phyloP scores from a whole-genome alignment of 2,113 vertebrate species.

The Lamprotornis superbus region DNA sequence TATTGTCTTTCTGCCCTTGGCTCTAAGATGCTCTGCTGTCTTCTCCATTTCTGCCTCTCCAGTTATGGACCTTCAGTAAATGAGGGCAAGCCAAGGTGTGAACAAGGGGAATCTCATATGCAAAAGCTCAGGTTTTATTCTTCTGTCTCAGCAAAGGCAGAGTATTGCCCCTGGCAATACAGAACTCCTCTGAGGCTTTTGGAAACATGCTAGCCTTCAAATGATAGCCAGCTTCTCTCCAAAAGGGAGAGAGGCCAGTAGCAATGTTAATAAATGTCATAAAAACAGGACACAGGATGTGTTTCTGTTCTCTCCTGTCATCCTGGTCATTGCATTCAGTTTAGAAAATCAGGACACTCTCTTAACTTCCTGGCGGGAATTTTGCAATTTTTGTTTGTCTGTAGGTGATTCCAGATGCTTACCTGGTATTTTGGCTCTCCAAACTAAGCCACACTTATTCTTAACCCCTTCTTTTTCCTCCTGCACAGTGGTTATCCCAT shows the following conservation, averaged over 20 bases:
- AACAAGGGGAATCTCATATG: not conserved
- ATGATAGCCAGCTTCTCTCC: not conserved
- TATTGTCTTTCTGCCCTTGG: not conserved
- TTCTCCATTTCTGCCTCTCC: not conserved
- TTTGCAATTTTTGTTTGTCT: not conserved
- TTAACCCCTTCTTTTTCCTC: not conserved
- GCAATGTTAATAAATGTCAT: conserved; percentile 6
- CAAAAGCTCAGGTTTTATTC: not conserved
- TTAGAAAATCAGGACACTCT: not conserved
- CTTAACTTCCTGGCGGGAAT: not conserved
- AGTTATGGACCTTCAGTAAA: not conserved
- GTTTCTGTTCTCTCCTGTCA: not conserved
- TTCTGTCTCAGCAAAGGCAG: not conserved
- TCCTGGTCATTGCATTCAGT: not conserved
- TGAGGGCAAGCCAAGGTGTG: not conserved
- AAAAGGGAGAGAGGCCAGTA: not conserved
- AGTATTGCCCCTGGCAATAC: not conserved
- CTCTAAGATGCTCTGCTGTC: not conserved
- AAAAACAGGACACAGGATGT: conserved; percentile 26
- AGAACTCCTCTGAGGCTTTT: not conserved
- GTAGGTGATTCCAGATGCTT: not conserved
- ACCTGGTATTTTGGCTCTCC: not conserved
- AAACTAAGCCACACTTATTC: not conserved
- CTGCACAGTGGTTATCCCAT: not conserved
- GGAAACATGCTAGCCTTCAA: not conserved